Evolutionary conservation across 2,113 vertebrate genomes (phyloP).

Genomic region (Scomber japonicus): DNA sequence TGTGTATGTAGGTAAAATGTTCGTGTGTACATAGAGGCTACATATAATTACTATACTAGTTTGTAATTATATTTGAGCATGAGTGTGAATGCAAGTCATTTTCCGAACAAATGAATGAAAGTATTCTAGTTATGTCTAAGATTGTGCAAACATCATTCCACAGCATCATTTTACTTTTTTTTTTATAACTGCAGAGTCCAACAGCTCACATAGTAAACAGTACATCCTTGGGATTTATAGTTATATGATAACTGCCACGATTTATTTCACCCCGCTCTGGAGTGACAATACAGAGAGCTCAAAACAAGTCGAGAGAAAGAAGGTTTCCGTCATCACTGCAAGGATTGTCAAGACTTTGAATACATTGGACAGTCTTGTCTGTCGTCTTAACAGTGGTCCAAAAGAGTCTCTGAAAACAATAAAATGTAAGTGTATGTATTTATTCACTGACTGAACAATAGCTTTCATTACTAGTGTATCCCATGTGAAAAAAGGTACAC

Average conservation of each 20-base stretch:
- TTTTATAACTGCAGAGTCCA: conserved; percentile 41
- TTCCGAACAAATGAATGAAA: conserved; percentile 44
- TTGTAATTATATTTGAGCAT: conserved; percentile 40
- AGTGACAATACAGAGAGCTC: conserved; percentile 58
- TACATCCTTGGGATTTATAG: conserved; percentile 59
- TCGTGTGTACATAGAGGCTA: conserved; percentile 60
- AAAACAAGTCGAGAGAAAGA: conserved; percentile 37
- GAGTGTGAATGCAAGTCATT: conserved; percentile 8
- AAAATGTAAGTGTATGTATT: conserved; percentile 9
- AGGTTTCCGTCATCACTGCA: conserved; percentile 30
- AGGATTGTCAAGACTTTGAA: conserved; percentile 47
- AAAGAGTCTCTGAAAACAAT: conserved; percentile 51
- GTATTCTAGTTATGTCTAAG: conserved; percentile 29
- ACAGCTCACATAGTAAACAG: conserved; percentile 75
- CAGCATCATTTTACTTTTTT: conserved; percentile 47
- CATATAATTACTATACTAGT: conserved; percentile 58
- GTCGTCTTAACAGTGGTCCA: conserved; percentile 37
- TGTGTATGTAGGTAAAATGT: conserved; percentile 43
- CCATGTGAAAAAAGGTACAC: conserved; percentile 25
- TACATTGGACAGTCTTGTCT: conserved; percentile 29
- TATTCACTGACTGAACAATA: conserved; percentile 26
- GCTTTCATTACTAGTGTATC: conserved; percentile 35
- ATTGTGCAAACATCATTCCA: conserved; percentile 72
- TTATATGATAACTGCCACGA: conserved; percentile 83
- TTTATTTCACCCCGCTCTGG: conserved; percentile 57